Base-by-base conservation (phyloP, 2,888 invertebrate genomes). In the Melinopterus prodromus region DNA sequence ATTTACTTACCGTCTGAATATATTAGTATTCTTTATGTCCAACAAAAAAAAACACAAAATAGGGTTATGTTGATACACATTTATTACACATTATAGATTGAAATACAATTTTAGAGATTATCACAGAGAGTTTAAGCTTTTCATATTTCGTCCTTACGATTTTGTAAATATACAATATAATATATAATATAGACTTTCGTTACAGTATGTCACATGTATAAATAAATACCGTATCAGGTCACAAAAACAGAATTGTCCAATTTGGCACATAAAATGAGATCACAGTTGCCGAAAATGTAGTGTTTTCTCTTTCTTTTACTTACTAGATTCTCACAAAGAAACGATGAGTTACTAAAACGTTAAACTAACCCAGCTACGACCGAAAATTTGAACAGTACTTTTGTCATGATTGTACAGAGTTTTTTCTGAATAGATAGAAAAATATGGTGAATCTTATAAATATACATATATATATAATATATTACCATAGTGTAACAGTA, bases 261-360 rank as follows among this genome's bases (percentile, higher is more conserved):
- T 80, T 84, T 85, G 85, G 85, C 85, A 85, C 85, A 85, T 85
- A 82, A 83, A 83, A 84, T 83, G 80, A 85, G 85, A 85, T 85
- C 85, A 85, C 85, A 85, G 85, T 84, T 84, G 83, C 80, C 82
- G 81, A 83, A 84, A 79, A 77, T 79, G 69, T 26, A 71, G 78
- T 35, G 16, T 69, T 16, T 69, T n/a, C 14, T 76, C 6, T 76
- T n/a, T 71, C 16, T 15, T 71, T 71, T 71, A 16, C 71, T n/a
- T 53, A 9, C 53, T 53, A 53, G 5, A 9, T 53, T 53, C 53
- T 53, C 53, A 12, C 12, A 53, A 53, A 53, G 53, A 53, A 53
- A 53, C 12, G 53, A 53, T 53, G 53, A 53, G 53, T 53, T 12
- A 53, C 53, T 53, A 53, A 12, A 53, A 26, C 26, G 26, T 26